Percentiles rank a stretch among this genome's conserved stretches.
phyloP scores from a whole-genome alignment of 2,888 invertebrate genomes.

The Trissolcus brochymenae region DNA sequence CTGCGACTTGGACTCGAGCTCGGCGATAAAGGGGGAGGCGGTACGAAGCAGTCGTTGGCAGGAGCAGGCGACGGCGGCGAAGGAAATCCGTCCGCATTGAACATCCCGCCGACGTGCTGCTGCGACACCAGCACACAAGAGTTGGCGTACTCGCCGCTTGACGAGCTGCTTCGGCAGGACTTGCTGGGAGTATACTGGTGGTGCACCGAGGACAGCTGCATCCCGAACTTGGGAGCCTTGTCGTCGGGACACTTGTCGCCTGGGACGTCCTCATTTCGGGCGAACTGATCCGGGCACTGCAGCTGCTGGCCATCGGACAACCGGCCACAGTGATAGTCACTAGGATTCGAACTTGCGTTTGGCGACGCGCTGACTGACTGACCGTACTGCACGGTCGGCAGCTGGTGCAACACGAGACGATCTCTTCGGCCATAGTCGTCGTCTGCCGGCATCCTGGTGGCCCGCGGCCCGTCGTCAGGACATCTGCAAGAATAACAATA shows the following conservation, averaged over 20 bases:
- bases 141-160: conserved; percentile 64
- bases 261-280: conserved; percentile 72
- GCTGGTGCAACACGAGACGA: conserved; percentile 75
- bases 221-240: conserved; percentile 60
- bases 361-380: conserved; percentile 59
- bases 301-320: conserved; percentile 41
- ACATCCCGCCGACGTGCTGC: conserved; percentile 58
- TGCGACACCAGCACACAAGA: conserved; percentile 61
- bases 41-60: conserved; percentile 79
- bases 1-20: conserved; percentile 80
- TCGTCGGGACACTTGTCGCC: conserved; percentile 66
- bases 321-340: conserved; percentile 2
- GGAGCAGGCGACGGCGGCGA: conserved; percentile 80
- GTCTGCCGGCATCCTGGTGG: conserved; percentile 81
- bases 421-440: conserved; percentile 77
- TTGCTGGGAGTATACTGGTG: conserved; percentile 60
- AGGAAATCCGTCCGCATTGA: conserved; percentile 79
- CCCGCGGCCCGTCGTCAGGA: conserved; percentile 82
- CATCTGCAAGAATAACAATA: conserved; percentile 78
- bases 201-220: conserved; percentile 53
- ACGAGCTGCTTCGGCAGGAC: conserved; percentile 28
- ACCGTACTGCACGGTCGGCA: conserved; percentile 72
- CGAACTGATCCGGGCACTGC: conserved; percentile 73
- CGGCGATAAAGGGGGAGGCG: conserved; percentile 82
- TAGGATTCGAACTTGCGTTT: conserved; percentile 46